Evolutionary conservation across 2,113 vertebrate species (phyloP).

Genomic region (Notothenia coriiceps): DNA sequence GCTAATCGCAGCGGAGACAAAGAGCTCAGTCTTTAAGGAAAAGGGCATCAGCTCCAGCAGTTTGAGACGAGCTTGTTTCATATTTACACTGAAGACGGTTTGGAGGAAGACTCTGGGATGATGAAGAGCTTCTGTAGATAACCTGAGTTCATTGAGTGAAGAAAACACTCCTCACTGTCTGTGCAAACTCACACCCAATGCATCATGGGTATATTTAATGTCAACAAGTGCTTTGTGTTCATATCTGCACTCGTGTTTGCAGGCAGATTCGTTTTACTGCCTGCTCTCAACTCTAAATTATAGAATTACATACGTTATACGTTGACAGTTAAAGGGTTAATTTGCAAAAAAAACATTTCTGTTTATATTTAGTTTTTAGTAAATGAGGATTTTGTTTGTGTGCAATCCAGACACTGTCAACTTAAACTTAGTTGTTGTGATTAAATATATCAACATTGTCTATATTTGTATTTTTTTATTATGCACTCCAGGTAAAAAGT

Average conservation of each 20-base stretch:
- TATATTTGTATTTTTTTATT: too few relatives aligned
- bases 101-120: background rate
- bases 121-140: background rate
- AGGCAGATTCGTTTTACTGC: background rate
- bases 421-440: too few relatives aligned
- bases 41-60: slow-evolving; percentile 55
- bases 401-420: too few relatives aligned
- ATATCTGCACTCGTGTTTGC: background rate
- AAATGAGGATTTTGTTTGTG: too few relatives aligned
- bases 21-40: slow-evolving; percentile 78
- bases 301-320: background rate
- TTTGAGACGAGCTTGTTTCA: slow-evolving; percentile 31
- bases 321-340: too few relatives aligned
- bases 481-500: too few relatives aligned
- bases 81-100: slow-evolving; percentile 18
- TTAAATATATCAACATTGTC: too few relatives aligned
- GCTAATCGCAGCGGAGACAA: slow-evolving; percentile 76
- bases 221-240: background rate
- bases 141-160: background rate
- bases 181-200: background rate
- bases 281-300: background rate
- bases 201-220: slow-evolving; percentile 5
- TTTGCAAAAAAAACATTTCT: too few relatives aligned
- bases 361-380: too few relatives aligned
- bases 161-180: background rate